Evolutionary conservation across 1,140 invertebrate genomes (phyloP).

Genomic region (Drosophila subobscura): DNA sequence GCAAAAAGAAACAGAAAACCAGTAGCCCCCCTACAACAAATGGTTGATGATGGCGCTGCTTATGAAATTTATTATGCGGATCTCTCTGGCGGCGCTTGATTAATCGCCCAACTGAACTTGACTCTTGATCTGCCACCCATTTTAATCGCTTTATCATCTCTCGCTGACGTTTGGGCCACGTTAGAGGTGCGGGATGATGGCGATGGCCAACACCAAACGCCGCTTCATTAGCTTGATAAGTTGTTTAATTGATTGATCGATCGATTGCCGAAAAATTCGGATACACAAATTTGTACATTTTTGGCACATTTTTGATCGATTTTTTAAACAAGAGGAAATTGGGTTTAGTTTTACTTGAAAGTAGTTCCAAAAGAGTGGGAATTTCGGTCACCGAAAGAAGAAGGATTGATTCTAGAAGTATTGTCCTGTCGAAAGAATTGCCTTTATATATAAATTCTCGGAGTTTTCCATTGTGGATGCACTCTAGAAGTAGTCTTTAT

Average conservation of each 20-base stretch:
- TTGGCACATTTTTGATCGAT: constrained; percentile 12
- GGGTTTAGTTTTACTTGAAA: neutral
- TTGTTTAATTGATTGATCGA: constrained; percentile 45
- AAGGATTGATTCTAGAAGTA: no score
- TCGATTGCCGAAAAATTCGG: constrained; percentile 23
- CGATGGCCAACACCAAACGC: constrained; percentile 33
- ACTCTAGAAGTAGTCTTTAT: neutral
- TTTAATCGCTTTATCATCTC: constrained; percentile 18
- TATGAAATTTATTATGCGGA: constrained; percentile 36
- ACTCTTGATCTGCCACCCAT: constrained; percentile 38
- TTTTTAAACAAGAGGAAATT: constrained; percentile 11
- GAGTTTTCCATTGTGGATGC: neutral
- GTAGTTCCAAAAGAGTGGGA: neutral
- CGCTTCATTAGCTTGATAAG: constrained; percentile 52
- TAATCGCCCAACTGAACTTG: constrained; percentile 65
- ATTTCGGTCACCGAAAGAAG: no score
- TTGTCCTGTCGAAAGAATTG: no score
- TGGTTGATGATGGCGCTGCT: constrained; percentile 34
- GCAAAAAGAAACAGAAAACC: neutral
- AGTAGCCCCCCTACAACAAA: constrained; percentile 28
- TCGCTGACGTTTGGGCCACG: neutral
- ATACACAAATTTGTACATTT: constrained; percentile 11
- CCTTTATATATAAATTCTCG: no score
- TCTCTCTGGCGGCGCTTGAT: constrained; percentile 42
- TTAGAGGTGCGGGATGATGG: neutral